Evolutionary conservation across 2,113 vertebrate species (phyloP).

Genomic region (Paralichthys olivaceus): DNA sequence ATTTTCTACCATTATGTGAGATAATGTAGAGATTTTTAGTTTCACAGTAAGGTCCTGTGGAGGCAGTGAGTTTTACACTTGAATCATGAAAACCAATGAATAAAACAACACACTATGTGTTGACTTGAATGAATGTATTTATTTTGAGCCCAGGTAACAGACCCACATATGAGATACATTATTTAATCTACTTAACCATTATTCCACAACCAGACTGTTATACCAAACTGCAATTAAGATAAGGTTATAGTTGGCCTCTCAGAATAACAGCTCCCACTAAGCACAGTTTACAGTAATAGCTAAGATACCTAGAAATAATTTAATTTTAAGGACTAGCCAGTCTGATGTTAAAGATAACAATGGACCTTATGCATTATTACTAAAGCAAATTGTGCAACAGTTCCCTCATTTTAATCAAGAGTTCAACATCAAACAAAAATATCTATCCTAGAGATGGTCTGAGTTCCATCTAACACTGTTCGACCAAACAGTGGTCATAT

Average conservation of each 20-base stretch:
- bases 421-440: too few species aligned
- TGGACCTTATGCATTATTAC: too few species aligned
- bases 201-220: neutral
- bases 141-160: neutral
- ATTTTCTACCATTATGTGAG: conserved; percentile 16
- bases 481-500: too few species aligned
- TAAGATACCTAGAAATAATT: too few species aligned
- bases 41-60: neutral
- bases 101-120: neutral
- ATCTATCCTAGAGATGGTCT: too few species aligned
- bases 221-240: neutral
- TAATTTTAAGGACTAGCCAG: too few species aligned
- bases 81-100: neutral
- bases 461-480: too few species aligned
- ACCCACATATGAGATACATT: neutral
- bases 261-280: neutral
- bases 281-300: neutral
- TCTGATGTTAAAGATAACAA: too few species aligned
- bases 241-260: neutral
- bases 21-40: conserved; percentile 8
- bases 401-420: too few species aligned
- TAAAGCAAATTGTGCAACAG: too few species aligned
- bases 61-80: neutral
- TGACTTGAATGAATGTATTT: neutral
- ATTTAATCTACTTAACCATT: neutral